These are phyloP conservation scores for Catocala nupta DNA, from an alignment of 2,888 invertebrate species.

Conservation along the genomic window DNA sequence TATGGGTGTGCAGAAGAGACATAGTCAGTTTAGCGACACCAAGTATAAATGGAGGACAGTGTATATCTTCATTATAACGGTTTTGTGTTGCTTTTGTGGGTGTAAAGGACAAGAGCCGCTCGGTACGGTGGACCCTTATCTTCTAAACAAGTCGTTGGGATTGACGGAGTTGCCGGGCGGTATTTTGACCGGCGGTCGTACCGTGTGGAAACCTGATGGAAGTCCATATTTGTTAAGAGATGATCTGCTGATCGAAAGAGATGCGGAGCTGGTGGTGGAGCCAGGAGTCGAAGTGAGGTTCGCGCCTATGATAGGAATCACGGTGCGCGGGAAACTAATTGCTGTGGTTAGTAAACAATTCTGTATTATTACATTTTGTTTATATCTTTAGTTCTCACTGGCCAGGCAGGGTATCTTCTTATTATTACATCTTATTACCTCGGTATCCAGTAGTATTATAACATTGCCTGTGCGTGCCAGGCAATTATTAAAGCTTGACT, in stretches of 20 bases:
- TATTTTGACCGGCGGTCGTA: slow-evolving; percentile 86
- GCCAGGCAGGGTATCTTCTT: slow-evolving; percentile 1
- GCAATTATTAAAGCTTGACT: slow-evolving; percentile 22
- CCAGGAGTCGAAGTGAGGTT: slow-evolving; percentile 96
- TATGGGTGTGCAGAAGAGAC: slow-evolving; percentile 83
- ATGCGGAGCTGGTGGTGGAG: slow-evolving; percentile 94
- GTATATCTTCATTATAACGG: slow-evolving; percentile 58
- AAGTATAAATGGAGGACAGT: slow-evolving; percentile 86
- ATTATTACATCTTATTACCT: slow-evolving; percentile 13
- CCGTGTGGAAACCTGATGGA: slow-evolving; percentile 84
- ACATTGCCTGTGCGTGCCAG: slow-evolving; percentile 29
- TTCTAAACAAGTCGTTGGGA: slow-evolving; percentile 76
- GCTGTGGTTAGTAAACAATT: slow-evolving; percentile 92
- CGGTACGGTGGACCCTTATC: slow-evolving; percentile 74
- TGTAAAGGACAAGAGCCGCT: slow-evolving; percentile 75
- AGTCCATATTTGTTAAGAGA: slow-evolving; percentile 93
- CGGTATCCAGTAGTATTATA: neutral
- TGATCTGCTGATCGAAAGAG: slow-evolving; percentile 92
- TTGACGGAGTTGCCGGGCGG: slow-evolving; percentile 90
- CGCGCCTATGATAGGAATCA: slow-evolving; percentile 97
- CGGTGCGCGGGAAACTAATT: slow-evolving; percentile 94
- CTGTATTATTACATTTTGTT: too few species aligned
- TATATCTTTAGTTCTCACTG: too few species aligned
- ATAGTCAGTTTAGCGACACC: slow-evolving; percentile 85
- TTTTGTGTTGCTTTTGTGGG: slow-evolving; percentile 62